Percentiles rank a stretch among this genome's conserved stretches.
Conservation (phyloP, 2,113 vertebrate species). For the Speoplatyrhinus poulsoni region DNA sequence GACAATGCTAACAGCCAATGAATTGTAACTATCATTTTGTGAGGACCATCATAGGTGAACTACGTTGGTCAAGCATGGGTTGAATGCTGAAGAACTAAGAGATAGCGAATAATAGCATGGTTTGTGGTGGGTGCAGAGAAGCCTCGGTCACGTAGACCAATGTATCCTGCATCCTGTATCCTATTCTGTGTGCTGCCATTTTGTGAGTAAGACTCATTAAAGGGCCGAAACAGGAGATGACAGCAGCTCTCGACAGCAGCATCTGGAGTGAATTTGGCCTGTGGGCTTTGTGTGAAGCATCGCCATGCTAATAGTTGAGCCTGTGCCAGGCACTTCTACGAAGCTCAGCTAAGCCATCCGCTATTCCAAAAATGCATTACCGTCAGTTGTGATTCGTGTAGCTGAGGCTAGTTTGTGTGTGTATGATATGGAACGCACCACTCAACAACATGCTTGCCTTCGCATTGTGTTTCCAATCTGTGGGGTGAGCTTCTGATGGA, state of each 20-base stretch:
- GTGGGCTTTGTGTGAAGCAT: neutral
- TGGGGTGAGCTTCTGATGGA: no score
- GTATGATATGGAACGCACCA: neutral
- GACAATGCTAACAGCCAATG: no score
- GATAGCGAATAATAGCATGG: neutral
- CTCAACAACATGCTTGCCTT: no score
- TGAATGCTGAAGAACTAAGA: neutral
- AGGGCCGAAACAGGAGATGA: neutral
- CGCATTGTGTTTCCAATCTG: no score
- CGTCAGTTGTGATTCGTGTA: neutral
- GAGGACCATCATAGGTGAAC: no score
- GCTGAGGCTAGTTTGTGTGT: neutral
- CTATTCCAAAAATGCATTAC: neutral
- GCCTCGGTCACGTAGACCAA: neutral
- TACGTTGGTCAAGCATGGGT: neutral
- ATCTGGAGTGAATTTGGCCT: constrained; percentile 6
- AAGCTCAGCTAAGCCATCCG: neutral
- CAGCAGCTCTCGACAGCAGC: neutral
- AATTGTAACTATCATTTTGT: no score
- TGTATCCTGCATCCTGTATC: neutral
- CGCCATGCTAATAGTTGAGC: neutral
- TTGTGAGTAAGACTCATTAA: neutral
- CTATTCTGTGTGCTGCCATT: neutral
- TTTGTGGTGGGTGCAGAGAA: neutral
- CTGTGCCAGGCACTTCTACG: neutral